phyloP scores from a whole-genome alignment of 1,140 invertebrate species.

The Dryas iulia region DNA sequence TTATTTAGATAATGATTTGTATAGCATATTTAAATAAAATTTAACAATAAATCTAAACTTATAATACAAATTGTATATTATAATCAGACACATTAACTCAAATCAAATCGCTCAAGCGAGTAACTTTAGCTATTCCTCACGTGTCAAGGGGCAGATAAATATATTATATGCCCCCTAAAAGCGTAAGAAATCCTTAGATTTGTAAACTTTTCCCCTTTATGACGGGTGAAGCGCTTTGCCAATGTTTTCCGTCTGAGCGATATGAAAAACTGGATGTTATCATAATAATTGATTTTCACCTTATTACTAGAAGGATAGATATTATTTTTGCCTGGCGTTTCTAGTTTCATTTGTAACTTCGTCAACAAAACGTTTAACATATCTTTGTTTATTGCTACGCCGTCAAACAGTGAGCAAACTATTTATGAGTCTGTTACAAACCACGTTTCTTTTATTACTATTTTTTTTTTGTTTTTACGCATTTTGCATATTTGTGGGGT shows the following conservation, averaged over 20 bases:
- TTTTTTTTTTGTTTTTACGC: slow-evolving; percentile 2
- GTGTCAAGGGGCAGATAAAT: slow-evolving; percentile 78
- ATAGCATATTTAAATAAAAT: background rate
- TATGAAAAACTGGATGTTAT: slow-evolving; percentile 67
- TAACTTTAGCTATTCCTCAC: slow-evolving; percentile 67
- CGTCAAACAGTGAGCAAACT: slow-evolving; percentile 49
- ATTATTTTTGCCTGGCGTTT: slow-evolving; percentile 30
- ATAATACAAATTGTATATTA: too few species aligned
- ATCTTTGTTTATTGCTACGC: slow-evolving; percentile 60
- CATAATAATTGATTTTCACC: slow-evolving; percentile 31
- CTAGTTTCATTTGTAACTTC: slow-evolving; percentile 67
- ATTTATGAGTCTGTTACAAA: slow-evolving; percentile 46
- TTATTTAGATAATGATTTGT: too few species aligned
- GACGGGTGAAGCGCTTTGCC: slow-evolving; percentile 65
- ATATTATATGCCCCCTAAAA: slow-evolving; percentile 76
- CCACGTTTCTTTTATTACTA: slow-evolving; percentile 36
- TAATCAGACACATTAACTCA: slow-evolving; percentile 59
- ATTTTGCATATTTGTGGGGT: background rate
- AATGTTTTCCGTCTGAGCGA: slow-evolving; percentile 72
- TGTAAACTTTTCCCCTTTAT: slow-evolving; percentile 79
- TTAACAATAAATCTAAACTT: background rate
- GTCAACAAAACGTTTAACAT: slow-evolving; percentile 63
- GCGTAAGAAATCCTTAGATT: slow-evolving; percentile 78
- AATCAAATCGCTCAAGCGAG: slow-evolving; percentile 61
- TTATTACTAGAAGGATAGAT: slow-evolving; percentile 13